Base-by-base conservation (phyloP, 2,888 invertebrate species). In the Lacanobia oleracea region DNA sequence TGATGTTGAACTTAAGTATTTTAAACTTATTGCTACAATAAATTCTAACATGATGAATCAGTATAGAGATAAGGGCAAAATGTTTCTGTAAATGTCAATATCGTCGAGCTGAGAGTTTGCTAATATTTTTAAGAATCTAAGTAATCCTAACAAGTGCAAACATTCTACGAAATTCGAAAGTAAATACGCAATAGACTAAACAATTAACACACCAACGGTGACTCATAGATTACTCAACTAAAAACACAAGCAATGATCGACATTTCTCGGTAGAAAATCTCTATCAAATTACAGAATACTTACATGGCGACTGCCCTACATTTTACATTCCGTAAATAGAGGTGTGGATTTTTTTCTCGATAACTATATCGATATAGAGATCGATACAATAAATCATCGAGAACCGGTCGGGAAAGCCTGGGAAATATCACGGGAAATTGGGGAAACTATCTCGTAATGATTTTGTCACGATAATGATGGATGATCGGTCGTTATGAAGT, bases 391-490 rank as follows among this genome's bases (percentile, higher is more conserved):
- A 71, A 82, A 83, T 79, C 69, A 77, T 81, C 62, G 69, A 62
- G 53, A 83, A 79, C 86, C 72, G 77, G 85, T 82, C 59, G 73
- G 86, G 87, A 88, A 89, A 88, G 88, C 87, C 80, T 89, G 88
- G 84, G 89, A 88, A 89, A 83, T 45, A 60, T 62, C 53, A 72
- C 83, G 83, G 83, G 84, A 82, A 85, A 85, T 81, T 84, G 68
- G 79, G 83, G 79, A 88, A 88, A 88, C 73, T 83, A 59, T 53
- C 67, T 63, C 33, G 43, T 82, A 80, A 85, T 71, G 76, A 78
- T 78, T 81, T 80, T 84, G 80, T 84, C 75, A 77, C 75, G 70
- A 75, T 50, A 23, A 33, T 72, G 80, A 84, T 75, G 69, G 66
- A 84, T 75, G 75, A 21, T 67, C n/a, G 59, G n/a, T 67, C 66